These are phyloP conservation scores for Plumapathes pennacea DNA, from an alignment of 92 coral and sea anemone species.

Conservation along the genomic window DNA sequence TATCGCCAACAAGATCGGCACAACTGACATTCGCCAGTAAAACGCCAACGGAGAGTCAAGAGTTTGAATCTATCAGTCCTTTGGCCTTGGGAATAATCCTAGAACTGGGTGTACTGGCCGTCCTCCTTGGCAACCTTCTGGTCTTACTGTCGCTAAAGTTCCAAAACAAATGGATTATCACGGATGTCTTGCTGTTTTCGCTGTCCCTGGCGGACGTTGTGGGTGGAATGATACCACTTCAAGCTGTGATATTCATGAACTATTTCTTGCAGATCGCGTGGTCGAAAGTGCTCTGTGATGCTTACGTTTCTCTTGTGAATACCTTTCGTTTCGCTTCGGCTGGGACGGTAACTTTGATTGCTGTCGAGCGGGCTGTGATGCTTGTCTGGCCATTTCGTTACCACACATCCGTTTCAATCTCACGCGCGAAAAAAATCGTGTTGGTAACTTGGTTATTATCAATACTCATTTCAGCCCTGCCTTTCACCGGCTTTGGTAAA, in stretches of 20 bases:
- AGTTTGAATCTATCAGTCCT: constrained; percentile 32
- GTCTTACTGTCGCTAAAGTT: constrained; percentile 64
- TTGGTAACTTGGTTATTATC: constrained; percentile 57
- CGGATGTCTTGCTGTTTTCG: constrained; percentile 76
- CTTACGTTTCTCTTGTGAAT: constrained; percentile 33
- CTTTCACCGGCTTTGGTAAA: constrained; percentile 71
- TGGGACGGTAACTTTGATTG: constrained; percentile 68
- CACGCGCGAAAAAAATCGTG: constrained; percentile 50
- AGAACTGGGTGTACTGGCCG: constrained; percentile 53
- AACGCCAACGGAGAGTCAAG: too few relatives aligned
- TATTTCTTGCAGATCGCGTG: constrained; percentile 64
- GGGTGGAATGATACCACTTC: constrained; percentile 75
- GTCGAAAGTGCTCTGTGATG: constrained; percentile 62
- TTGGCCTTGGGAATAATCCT: constrained; percentile 65
- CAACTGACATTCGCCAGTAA: too few relatives aligned
- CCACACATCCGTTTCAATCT: constrained; percentile 57
- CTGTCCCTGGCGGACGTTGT: constrained; percentile 81
- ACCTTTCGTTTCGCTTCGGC: constrained; percentile 79
- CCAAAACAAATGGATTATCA: constrained; percentile 64
- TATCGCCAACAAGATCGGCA: too few relatives aligned
- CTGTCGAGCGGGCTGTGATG: constrained; percentile 62
- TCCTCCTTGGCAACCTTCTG: constrained; percentile 67
- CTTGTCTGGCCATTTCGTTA: constrained; percentile 64
- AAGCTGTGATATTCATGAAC: constrained; percentile 66
- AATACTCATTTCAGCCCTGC: constrained; percentile 50